Evolutionary conservation across 2,888 invertebrate species (phyloP).

Genomic region (Metopia argyrocephala): DNA sequence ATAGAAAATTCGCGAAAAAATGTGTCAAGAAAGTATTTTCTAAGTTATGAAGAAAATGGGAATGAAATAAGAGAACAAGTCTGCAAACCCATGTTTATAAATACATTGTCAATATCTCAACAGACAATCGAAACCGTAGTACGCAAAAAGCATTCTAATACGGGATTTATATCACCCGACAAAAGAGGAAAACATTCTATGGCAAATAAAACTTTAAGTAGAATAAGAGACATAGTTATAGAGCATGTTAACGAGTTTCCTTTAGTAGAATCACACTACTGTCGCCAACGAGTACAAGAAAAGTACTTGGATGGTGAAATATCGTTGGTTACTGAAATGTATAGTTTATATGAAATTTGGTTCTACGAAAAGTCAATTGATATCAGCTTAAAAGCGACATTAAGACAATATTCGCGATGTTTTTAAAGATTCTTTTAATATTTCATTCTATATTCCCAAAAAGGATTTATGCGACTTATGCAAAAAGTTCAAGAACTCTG

Average conservation of each 20-base stretch:
- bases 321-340: constrained; percentile 42
- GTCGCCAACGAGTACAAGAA: constrained; percentile 42
- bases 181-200: constrained; percentile 32
- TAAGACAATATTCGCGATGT: constrained; percentile 43
- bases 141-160: constrained; percentile 40
- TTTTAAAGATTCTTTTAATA: constrained; percentile 37
- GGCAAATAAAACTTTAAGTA: constrained; percentile 30
- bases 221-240: constrained; percentile 36
- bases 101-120: constrained; percentile 38
- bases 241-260: constrained; percentile 36
- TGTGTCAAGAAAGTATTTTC: constrained; percentile 44
- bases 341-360: constrained; percentile 43
- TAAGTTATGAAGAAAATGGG: constrained; percentile 43
- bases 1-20: constrained; percentile 45
- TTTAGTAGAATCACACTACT: constrained; percentile 46
- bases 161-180: constrained; percentile 41
- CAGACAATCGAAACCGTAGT: constrained; percentile 37
- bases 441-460: constrained; percentile 42
- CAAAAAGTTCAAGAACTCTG: constrained; percentile 46
- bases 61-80: constrained; percentile 49
- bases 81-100: constrained; percentile 54
- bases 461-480: constrained; percentile 37
- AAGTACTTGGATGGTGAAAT: constrained; percentile 40
- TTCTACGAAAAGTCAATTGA: constrained; percentile 41
- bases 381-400: constrained; percentile 31